A percentile compares a stretch with the other conserved stretches of the same genome.
These are phyloP conservation scores for Oscheius myriophilus DNA, from an alignment of 2,888 invertebrate species.

Conservation along the genomic window DNA sequence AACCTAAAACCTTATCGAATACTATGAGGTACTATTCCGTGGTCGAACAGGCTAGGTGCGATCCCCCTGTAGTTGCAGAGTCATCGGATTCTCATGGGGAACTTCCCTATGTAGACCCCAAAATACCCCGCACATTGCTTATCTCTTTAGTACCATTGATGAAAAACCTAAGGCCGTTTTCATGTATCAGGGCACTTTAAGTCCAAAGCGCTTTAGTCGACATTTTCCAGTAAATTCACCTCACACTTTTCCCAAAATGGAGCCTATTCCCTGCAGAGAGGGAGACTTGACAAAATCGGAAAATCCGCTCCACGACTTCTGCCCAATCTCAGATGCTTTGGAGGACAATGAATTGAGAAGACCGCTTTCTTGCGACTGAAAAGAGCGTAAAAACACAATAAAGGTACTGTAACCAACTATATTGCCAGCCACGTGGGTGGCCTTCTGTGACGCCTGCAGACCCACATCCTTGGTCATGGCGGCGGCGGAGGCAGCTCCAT, in stretches of 20 bases:
- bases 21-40: no score
- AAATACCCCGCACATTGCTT: no score
- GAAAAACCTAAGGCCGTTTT: no score
- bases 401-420: constrained; percentile 47
- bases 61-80: no score
- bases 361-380: constrained; percentile 50
- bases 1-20: no score
- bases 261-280: constrained; percentile 63
- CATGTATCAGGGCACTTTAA: no score
- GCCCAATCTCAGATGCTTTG: constrained; percentile 65
- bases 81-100: no score
- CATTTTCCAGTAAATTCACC: no score
- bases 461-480: constrained; percentile 67
- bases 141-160: no score
- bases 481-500: constrained; percentile 66
- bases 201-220: no score
- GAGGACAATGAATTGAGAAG: constrained; percentile 55
- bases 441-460: constrained; percentile 64
- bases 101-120: no score
- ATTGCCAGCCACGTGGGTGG: constrained; percentile 59
- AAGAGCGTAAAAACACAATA: constrained; percentile 7
- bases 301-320: constrained; percentile 63
- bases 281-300: constrained; percentile 67
- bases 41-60: no score
- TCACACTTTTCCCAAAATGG: constrained; percentile 40